Conservation (phyloP, 2,797 vertebrate species). For the Arrhamphus sclerolepis region DNA sequence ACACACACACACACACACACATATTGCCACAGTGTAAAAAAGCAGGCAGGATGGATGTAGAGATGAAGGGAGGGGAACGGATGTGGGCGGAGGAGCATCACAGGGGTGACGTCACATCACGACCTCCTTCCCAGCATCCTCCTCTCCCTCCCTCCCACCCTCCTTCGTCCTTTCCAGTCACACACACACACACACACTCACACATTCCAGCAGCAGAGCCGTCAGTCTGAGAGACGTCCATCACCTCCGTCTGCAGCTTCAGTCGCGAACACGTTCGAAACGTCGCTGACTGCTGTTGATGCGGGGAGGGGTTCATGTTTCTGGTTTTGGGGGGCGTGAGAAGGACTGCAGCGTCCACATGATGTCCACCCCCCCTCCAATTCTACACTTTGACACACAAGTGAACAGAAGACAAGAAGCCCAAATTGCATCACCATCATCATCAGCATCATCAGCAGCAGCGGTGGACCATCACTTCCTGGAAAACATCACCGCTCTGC, state of each 20-base stretch:
- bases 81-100: conserved; percentile 59
- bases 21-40: conserved; percentile 32
- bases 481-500: conserved; percentile 24
- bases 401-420: not conserved
- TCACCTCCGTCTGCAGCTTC: not conserved
- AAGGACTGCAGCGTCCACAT: conserved; percentile 31
- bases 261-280: not conserved
- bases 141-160: conserved; percentile 5
- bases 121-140: conserved; percentile 59
- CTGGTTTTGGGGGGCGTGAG: not conserved
- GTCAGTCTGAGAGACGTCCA: conserved; percentile 4
- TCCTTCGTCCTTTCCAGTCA: conserved; percentile 15
- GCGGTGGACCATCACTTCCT: conserved; percentile 18
- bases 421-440: conserved; percentile 11
- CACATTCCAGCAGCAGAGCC: not conserved
- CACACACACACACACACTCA: conserved; percentile 18
- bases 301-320: conserved; percentile 21
- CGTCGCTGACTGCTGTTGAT: not conserved
- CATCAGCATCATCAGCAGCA: conserved; percentile 24
- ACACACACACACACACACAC: conserved; percentile 28
- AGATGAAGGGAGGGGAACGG: conserved; percentile 54
- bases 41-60: conserved; percentile 17
- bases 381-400: conserved; percentile 8
- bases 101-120: conserved; percentile 66
- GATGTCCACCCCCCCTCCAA: not conserved